Conservation (phyloP, 2,888 invertebrate genomes). For the Lithosia quadra region DNA sequence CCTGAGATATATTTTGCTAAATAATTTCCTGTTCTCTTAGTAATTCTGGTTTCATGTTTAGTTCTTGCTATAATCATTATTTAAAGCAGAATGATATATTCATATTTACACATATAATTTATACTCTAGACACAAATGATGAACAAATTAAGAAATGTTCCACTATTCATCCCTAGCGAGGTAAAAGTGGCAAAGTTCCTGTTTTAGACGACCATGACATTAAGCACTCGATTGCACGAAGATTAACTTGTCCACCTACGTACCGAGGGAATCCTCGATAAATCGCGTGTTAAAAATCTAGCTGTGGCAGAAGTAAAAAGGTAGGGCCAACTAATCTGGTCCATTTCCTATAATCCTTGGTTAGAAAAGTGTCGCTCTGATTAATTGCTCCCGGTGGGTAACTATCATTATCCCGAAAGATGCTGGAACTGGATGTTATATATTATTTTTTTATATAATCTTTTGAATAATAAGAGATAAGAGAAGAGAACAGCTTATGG, state of each 20-base stretch:
- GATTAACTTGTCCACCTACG: conserved; percentile 49
- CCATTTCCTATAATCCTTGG: conserved; percentile 69
- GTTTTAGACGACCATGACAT: conserved; percentile 22
- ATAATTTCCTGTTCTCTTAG: too few species aligned
- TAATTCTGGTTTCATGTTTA: too few species aligned
- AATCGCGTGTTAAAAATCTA: conserved; percentile 64
- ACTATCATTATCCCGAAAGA: background rate
- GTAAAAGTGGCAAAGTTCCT: background rate
- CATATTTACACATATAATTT: too few species aligned
- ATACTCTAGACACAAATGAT: too few species aligned
- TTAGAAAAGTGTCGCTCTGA: conserved; percentile 66
- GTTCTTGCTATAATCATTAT: too few species aligned
- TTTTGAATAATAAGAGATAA: too few species aligned
- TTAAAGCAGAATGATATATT: too few species aligned
- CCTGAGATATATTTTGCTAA: too few species aligned
- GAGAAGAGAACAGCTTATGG: too few species aligned
- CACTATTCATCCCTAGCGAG: background rate
- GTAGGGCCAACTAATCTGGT: conserved; percentile 61
- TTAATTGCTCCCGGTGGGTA: conserved; percentile 60
- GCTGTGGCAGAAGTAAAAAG: conserved; percentile 55
- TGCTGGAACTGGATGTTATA: too few species aligned
- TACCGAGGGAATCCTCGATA: conserved; percentile 47
- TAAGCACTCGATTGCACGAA: conserved; percentile 36
- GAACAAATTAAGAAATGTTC: background rate
- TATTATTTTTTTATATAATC: too few species aligned